A percentile compares a stretch with the other conserved stretches of the same genome.
These are phyloP conservation scores for Pampus argenteus DNA, from an alignment of 2,797 vertebrate genomes.

Conservation along the genomic window DNA sequence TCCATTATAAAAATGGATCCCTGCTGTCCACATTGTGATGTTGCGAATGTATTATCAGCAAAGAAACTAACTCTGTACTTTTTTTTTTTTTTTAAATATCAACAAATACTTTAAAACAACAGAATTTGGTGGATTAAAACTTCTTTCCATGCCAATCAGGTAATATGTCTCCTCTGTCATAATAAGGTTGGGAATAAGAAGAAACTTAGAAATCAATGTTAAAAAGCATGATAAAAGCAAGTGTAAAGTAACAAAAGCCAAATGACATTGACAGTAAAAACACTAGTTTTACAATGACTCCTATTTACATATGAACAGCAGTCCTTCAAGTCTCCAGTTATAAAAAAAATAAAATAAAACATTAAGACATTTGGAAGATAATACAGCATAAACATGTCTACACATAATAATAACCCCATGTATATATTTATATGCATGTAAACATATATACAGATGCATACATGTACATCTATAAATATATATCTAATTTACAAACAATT, in stretches of 20 bases:
- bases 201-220: constrained; percentile 47
- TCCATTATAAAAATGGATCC: constrained; percentile 25
- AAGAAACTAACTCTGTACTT: not conserved
- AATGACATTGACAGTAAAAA: constrained; percentile 88
- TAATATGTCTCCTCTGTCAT: constrained; percentile 29
- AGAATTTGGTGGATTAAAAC: constrained; percentile 18
- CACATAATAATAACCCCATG: constrained; percentile 82
- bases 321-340: constrained; percentile 98
- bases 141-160: constrained; percentile 20
- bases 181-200: constrained; percentile 46
- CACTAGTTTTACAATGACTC: constrained; percentile 90
- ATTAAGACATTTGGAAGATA: constrained; percentile 81
- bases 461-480: constrained; percentile 88
- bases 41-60: constrained; percentile 20
- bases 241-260: constrained; percentile 78
- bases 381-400: constrained; percentile 90
- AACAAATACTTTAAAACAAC: constrained; percentile 10
- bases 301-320: constrained; percentile 98
- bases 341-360: constrained; percentile 82
- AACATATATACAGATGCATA: constrained; percentile 88
- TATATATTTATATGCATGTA: constrained; percentile 85
- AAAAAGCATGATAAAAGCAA: constrained; percentile 75
- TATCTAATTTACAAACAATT: constrained; percentile 87
- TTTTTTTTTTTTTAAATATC: no score
- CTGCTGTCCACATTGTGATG: constrained; percentile 30